A percentile compares a stretch with the other conserved stretches of the same genome.
These are phyloP conservation scores for Indicator maculatus DNA, from an alignment of 2,113 vertebrate species.

Conservation along the genomic window DNA sequence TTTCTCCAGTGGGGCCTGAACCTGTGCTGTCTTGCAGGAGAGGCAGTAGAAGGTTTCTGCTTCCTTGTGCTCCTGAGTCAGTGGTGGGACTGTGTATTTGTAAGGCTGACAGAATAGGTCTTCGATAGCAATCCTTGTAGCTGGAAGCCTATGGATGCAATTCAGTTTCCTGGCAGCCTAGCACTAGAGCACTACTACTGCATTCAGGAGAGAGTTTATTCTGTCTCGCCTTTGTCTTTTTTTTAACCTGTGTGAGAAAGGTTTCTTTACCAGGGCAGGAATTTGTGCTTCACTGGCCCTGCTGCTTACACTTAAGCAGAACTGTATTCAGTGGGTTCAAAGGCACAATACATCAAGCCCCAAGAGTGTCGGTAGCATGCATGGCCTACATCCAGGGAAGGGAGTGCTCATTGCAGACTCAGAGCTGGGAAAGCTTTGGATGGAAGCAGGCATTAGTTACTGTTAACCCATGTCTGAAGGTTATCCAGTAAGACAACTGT, in stretches of 20 bases:
- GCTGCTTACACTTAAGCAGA: background rate
- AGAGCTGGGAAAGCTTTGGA: background rate
- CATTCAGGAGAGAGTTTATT: background rate
- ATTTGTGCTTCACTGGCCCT: background rate
- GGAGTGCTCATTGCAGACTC: background rate
- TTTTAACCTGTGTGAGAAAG: accelerated
- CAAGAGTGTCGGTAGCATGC: background rate
- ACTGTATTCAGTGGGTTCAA: background rate
- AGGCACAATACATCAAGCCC: background rate
- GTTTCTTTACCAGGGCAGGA: background rate
- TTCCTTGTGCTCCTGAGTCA: background rate
- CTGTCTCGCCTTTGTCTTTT: background rate
- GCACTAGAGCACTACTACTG: background rate
- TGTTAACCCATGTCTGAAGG: background rate
- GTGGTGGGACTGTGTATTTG: background rate
- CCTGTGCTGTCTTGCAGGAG: background rate
- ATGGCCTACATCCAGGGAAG: background rate
- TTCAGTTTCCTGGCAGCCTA: background rate
- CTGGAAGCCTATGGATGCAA: background rate
- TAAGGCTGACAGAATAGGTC: background rate
- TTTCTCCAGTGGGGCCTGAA: background rate
- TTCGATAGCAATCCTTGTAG: background rate
- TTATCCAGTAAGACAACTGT: background rate
- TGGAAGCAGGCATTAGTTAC: background rate
- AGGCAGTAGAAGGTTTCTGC: background rate